phyloP scores from a whole-genome alignment of 2,797 vertebrate species.

The Manis crassicaudata region DNA sequence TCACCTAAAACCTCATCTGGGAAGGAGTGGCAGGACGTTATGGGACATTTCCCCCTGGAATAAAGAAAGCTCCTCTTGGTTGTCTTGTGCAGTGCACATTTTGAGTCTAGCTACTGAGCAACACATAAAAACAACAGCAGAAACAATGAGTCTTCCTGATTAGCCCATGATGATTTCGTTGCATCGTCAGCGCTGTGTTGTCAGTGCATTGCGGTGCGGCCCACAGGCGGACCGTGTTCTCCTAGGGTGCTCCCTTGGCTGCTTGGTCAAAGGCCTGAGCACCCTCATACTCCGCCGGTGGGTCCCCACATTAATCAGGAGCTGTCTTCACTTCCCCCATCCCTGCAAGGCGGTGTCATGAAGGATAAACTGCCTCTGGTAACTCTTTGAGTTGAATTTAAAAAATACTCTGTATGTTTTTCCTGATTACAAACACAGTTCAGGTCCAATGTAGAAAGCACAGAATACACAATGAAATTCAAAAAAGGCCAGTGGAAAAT shows the following conservation, averaged over 20 bases:
- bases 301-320: fast-evolving
- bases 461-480: background rate
- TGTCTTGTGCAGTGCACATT: background rate
- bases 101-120: background rate
- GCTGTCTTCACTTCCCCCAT: fast-evolving
- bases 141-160: background rate
- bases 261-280: background rate
- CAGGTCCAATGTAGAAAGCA: background rate
- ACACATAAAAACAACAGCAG: background rate
- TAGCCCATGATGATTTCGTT: constrained; percentile 53
- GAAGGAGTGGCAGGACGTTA: background rate
- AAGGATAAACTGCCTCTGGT: too few species aligned
- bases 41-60: background rate
- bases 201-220: constrained; percentile 1
- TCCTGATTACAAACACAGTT: background rate
- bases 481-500: background rate
- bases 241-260: fast-evolving
- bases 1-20: constrained; percentile 61
- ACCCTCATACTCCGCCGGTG: background rate
- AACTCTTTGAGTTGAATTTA: background rate
- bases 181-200: constrained; percentile 63
- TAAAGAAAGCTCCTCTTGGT: background rate
- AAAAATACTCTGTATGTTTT: background rate
- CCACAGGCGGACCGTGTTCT: background rate
- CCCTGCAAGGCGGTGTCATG: fast-evolving